Evolutionary conservation across 1,140 invertebrate genomes (phyloP), one percentile per base, ranked within the genome.

Genomic region (Aphaenogaster floridana): DNA sequence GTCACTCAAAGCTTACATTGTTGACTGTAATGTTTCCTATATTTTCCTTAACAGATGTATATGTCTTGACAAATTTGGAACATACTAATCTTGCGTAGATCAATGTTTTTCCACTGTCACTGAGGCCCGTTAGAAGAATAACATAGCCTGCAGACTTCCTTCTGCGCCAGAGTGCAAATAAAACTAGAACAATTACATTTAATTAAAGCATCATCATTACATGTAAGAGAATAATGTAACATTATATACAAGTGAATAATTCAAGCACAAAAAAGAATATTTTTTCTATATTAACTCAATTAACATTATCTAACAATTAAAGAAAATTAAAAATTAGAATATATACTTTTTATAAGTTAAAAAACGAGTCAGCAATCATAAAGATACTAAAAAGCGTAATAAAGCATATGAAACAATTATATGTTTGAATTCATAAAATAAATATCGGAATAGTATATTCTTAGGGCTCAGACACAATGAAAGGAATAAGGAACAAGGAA

Each of bases 41-140:
- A 95, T 99, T 99, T 95, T 98, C 97, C 93, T 97, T 97, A 89
- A 98, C 97, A 64, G 98, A 99, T 36, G 98, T 99, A 88, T 98
- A 97, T 21, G 98, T 98, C 68, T 97, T 95, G 66, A 98, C 96
- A 92, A 96, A 97, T 92, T 97, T 97, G 28, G 97, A 96, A 94
- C 97, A 96, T 28, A 97, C 92, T 59, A 99, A 93, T 91, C 97
- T 96, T 63, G 97, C 96, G 95, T 97, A 99, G 52, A 99, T 94
- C 17, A 98, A 94, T 13, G 98, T 99, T 96, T 99, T 99, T 13
- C 98, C 98, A 87, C 97, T 96, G 92, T 98, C 98, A 91, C 97
- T 97, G 0, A 98, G 95, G 8, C 98, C 98, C n/a, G 97, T 97
- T 17, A 99, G 91, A 52, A 99, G 94, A 66, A 99, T 96, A 88